phyloP scores from a whole-genome alignment of 30 jellyfish, hydroid and myxozoan genomes.

The Turritopsis dohrnii region DNA sequence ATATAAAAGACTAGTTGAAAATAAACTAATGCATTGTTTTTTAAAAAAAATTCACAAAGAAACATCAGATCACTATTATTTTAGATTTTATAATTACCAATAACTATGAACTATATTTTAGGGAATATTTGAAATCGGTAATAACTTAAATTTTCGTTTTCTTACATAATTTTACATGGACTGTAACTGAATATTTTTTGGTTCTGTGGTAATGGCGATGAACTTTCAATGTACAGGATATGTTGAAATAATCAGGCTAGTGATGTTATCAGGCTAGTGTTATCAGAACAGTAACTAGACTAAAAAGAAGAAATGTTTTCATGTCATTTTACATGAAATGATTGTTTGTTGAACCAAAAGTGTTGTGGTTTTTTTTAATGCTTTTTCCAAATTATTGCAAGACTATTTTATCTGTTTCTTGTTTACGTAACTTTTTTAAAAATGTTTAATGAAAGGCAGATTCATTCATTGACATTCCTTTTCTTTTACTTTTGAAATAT shows the following conservation, averaged over 20 bases:
- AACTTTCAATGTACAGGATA: not conserved
- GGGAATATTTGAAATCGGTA: not conserved
- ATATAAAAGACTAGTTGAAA: not conserved
- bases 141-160: too few species aligned
- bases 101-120: not conserved
- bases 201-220: not conserved
- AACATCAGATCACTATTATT: not conserved
- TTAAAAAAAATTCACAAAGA: not conserved
- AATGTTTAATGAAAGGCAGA: not conserved
- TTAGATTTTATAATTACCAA: not conserved
- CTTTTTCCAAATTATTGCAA: too few species aligned
- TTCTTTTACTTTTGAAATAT: not conserved
- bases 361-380: too few species aligned
- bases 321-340: too few species aligned
- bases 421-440: not conserved
- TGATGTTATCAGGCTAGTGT: too few species aligned
- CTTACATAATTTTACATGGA: not conserved
- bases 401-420: too few species aligned
- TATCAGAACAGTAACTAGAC: too few species aligned
- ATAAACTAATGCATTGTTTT: not conserved
- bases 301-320: too few species aligned
- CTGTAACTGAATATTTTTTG: too few species aligned
- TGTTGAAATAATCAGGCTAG: too few species aligned
- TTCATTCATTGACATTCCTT: not conserved
- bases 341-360: too few species aligned